Conservation (phyloP, 1,140 invertebrate species). For the Lepidurus packardi region DNA sequence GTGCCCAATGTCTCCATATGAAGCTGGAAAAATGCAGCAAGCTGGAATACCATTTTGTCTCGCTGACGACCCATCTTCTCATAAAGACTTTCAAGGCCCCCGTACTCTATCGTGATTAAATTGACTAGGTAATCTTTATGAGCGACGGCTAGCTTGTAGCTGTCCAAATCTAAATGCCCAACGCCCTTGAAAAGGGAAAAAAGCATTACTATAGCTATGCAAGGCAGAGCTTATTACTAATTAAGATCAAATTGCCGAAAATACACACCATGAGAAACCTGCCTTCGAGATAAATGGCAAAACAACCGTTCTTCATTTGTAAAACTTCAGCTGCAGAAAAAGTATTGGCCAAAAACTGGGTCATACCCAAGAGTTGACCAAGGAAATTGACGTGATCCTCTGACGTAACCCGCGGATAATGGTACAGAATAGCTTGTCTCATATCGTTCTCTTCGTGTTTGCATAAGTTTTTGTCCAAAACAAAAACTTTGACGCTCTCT, state of each 20-base stretch:
- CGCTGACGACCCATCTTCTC: neutral
- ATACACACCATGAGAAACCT: conserved; percentile 28
- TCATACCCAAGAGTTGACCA: conserved; percentile 28
- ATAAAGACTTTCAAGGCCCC: conserved; percentile 5
- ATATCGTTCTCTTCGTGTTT: conserved; percentile 27
- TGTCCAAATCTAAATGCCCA: neutral
- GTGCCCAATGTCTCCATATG: neutral
- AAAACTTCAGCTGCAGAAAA: conserved; percentile 23
- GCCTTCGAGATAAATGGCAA: conserved; percentile 27
- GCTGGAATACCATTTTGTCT: neutral
- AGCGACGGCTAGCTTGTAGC: conserved; percentile 14
- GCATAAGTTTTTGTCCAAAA: neutral
- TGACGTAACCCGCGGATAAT: conserved; percentile 26
- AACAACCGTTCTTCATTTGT: conserved; percentile 15
- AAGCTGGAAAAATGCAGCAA: neutral
- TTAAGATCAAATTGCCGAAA: neutral
- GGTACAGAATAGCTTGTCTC: conserved; percentile 24
- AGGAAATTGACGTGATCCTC: conserved; percentile 28
- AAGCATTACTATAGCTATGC: neutral
- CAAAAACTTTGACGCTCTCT: neutral
- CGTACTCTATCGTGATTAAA: conserved; percentile 25
- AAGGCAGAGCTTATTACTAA: neutral
- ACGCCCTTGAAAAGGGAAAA: conserved; percentile 17
- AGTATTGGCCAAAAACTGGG: conserved; percentile 15
- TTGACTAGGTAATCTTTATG: conserved; percentile 27